These are phyloP conservation scores for Sebastes alutus DNA, from an alignment of 2,797 vertebrate genomes.

Conservation along the genomic window DNA sequence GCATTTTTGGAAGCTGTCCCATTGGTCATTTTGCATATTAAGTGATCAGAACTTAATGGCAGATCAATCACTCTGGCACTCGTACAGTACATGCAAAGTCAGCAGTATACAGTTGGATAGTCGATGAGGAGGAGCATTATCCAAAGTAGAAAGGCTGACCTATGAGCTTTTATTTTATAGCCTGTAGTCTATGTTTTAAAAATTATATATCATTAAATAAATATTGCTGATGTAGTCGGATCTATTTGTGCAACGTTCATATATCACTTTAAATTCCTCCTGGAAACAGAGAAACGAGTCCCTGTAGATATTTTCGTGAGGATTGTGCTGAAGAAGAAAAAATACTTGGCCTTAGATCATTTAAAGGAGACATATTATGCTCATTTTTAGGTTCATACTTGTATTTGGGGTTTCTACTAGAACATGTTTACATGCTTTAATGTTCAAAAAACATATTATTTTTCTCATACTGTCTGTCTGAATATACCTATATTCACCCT, in stretches of 20 bases:
- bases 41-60: background rate
- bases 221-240: background rate
- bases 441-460: no score
- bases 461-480: no score
- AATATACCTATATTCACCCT: no score
- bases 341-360: background rate
- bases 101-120: background rate
- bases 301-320: background rate
- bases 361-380: background rate
- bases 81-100: background rate
- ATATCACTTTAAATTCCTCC: background rate
- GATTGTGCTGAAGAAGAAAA: background rate
- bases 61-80: background rate
- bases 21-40: background rate
- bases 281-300: background rate
- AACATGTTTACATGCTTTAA: no score
- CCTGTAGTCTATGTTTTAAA: background rate
- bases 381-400: no score
- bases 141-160: slow-evolving; percentile 1
- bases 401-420: no score
- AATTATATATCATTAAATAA: background rate
- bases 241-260: background rate
- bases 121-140: slow-evolving; percentile 12
- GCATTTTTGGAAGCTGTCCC: slow-evolving; percentile 9
- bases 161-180: slow-evolving; percentile 15